Evolutionary conservation across 2,797 vertebrate genomes (phyloP), one percentile per base, ranked within the genome.

Genomic region (Emydoidea blandingii): DNA sequence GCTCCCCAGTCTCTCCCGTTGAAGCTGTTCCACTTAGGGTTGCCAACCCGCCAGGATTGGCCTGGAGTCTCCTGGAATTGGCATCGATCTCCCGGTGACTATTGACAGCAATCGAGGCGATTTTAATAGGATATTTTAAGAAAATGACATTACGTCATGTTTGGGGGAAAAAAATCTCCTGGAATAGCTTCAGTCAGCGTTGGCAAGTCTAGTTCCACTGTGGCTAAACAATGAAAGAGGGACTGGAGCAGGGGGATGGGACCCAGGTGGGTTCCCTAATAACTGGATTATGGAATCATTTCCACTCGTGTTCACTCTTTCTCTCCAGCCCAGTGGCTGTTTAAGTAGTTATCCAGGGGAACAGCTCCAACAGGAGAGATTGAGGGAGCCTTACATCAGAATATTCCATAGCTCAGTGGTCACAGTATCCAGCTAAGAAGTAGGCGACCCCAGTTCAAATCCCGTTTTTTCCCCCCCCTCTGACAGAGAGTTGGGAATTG

Each of bases 121-220:
- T 54, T 54, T 54, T 54, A 54, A 54, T 54, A 54, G 53, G 21
- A 23, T 54, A 23, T 54, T 54, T 23, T 54, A 54, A 54, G 53
- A 54, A 54, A 54, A 23, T 54, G 53, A 54, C 8, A 54, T 54
- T 23, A 23, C 8, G 3, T 23, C 53, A 54, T 9, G 21, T 54
- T 2, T 21, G 21, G 53, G 21, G 21, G 0, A 7, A 4, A 21
- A 9, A 54, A 23, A 54, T 54, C 53, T 54, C 21, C 53, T 1
- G 8, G 21, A 54, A 54, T 54, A 54, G 8, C 21, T 54, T 54
- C 8, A 54, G 21, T 54, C 21, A 54, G 53, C 21, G 8, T 54
- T 54, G 53, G 21, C 21, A 54, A 54, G 21, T 8, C 53, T 23
- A 54, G 53, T 23, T 23, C 8, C 34, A 37, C 62, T 68, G 65